These are phyloP conservation scores for Eptesicus fuscus DNA, from an alignment of 2,113 vertebrate genomes.

Conservation along the genomic window DNA sequence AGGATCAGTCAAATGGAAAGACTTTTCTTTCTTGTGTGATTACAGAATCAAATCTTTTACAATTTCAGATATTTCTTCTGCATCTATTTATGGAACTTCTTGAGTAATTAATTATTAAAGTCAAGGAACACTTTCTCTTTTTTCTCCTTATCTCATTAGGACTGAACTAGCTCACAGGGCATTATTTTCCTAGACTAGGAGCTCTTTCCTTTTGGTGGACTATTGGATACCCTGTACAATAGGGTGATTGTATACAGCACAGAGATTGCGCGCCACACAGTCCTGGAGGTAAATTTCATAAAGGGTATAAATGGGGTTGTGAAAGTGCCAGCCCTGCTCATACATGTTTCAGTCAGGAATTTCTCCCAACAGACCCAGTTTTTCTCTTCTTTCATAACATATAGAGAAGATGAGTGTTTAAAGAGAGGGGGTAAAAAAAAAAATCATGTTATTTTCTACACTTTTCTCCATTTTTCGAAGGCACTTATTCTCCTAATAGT, in stretches of 20 bases:
- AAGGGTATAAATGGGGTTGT: not conserved
- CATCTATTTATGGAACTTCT: not conserved
- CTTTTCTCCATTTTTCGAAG: not conserved
- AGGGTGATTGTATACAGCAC: not conserved
- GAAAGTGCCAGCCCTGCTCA: not conserved
- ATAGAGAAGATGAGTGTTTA: not conserved
- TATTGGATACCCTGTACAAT: not conserved
- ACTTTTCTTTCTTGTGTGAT: not conserved
- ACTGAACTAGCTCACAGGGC: not conserved
- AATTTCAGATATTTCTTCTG: not conserved
- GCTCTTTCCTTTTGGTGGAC: not conserved
- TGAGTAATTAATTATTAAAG: slow-evolving; percentile 1
- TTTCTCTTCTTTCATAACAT: not conserved
- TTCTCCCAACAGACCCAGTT: not conserved
- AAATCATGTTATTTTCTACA: not conserved
- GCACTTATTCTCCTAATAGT: not conserved
- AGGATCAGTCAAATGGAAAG: slow-evolving; percentile 37
- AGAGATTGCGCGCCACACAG: not conserved
- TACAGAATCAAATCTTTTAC: slow-evolving; percentile 10
- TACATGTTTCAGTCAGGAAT: not conserved
- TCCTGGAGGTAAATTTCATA: not conserved
- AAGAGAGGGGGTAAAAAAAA: slow-evolving; percentile 11
- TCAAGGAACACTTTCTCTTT: not conserved
- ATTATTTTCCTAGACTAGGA: not conserved
- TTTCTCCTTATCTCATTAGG: not conserved